Conservation (phyloP, 2,888 invertebrate genomes). For the Gryllus longicercus region DNA sequence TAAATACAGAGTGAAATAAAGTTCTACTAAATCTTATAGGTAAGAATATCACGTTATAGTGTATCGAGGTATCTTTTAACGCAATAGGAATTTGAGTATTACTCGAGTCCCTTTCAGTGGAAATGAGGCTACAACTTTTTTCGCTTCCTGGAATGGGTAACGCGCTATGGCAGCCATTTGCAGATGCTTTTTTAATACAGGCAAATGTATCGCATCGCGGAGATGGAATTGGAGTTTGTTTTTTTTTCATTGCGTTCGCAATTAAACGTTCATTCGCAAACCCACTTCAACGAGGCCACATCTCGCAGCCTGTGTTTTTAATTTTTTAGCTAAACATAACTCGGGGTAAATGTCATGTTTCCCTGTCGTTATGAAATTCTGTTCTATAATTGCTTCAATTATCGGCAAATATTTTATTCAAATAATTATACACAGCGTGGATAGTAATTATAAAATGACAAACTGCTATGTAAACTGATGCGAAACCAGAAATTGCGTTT, state of each 20-base stretch:
- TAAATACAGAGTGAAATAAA: no score
- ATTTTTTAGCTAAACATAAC: neutral
- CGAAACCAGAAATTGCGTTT: neutral
- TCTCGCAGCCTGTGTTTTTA: neutral
- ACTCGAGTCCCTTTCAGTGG: no score
- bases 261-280: slow-evolving; percentile 17
- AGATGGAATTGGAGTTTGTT: slow-evolving; percentile 8
- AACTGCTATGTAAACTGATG: neutral
- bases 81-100: no score
- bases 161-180: neutral
- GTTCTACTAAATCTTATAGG: no score
- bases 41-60: no score
- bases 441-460: slow-evolving; percentile 10
- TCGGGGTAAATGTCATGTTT: neutral
- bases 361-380: slow-evolving; percentile 17
- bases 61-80: no score
- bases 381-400: slow-evolving; percentile 1
- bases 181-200: neutral
- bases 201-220: neutral
- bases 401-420: slow-evolving; percentile 17
- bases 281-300: neutral
- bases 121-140: no score
- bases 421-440: slow-evolving; percentile 4
- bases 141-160: no score
- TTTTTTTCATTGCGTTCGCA: neutral